Base-by-base conservation (phyloP, 2,888 invertebrate species). In the Perizoma flavofasciatum region DNA sequence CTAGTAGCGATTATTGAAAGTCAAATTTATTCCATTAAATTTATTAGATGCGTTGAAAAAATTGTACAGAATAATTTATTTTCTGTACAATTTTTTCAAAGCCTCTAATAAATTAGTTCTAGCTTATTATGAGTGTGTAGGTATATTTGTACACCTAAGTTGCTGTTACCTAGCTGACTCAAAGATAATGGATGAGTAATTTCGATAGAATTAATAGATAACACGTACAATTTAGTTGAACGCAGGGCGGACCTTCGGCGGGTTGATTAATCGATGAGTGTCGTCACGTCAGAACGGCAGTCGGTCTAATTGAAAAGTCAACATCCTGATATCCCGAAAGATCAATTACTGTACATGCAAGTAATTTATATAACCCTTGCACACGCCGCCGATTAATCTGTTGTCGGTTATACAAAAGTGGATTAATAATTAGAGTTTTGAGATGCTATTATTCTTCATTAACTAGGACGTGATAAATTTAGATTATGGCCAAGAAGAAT, bases 251-350 rank as follows among this genome's bases (percentile, higher is more conserved):
- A 62, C 70, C 69, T 68, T 65, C 66, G 69, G 74, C 63, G 59
- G 83, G 81, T 84, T 87, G 86, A 88, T 87, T 86, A 85, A 86
- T 85, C 82, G 85, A 81, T n/a, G n/a, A 81, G 73, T 75, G 77
- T 79, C 79, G 79, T 73, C 78, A 70, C 75, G 74, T 76, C 78
- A 78, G 82, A 83, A 83, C 85, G 81, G 76, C 79, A 75, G 78
- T 77, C 75, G 80, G 82, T 81, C 89, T 89, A 90, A 91, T 91
- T 91, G 91, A 91, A 91, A 91, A 91, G 90, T 90, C 91, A 89
- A 88, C 87, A 88, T 86, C 88, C 82, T 82, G 81, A 82, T 81
- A 73, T 70, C 69, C 74, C 75, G 70, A 73, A 78, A 79, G 80
- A 85, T 85, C 81, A 83, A 85, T 86, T 83, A 82, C 80, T 79